Percentiles rank a stretch among this genome's conserved stretches.
Conservation (phyloP, 2,797 vertebrate species). For the Enteromius anoplus region DNA sequence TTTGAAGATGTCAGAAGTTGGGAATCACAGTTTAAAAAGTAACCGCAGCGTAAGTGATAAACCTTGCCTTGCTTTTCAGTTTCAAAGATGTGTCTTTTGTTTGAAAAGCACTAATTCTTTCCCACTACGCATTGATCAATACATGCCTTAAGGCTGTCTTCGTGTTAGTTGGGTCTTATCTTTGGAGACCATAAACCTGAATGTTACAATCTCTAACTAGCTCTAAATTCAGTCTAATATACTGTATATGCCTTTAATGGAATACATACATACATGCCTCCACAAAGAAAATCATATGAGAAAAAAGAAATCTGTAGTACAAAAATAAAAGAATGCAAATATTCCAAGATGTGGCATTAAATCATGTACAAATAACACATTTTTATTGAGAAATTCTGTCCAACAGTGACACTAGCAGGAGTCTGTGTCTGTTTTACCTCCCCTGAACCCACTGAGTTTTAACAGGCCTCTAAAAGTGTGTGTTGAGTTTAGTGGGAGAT, state of each 20-base stretch:
- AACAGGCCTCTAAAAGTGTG: background rate
- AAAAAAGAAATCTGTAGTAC: background rate
- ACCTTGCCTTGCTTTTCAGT: background rate
- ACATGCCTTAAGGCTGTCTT: constrained; percentile 24
- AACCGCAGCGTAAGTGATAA: background rate
- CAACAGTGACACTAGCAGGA: background rate
- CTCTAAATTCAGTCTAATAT: background rate
- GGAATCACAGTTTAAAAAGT: constrained; percentile 5
- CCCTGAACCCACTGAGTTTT: background rate
- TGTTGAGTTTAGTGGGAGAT: background rate
- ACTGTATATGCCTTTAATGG: no score
- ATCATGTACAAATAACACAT: background rate
- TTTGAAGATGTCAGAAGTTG: background rate
- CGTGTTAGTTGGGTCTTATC: constrained; percentile 15
- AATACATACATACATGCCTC: background rate
- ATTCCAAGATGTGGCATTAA: background rate
- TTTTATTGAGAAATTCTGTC: background rate
- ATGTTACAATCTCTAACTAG: background rate
- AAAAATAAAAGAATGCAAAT: background rate
- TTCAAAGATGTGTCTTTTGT: constrained; percentile 1
- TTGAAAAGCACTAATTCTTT: constrained; percentile 16
- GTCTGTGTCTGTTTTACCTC: background rate
- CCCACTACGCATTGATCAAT: constrained; percentile 11
- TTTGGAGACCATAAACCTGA: constrained; percentile 14
- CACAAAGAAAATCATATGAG: background rate